Evolutionary conservation across 2,797 vertebrate genomes (phyloP), one percentile per base, ranked within the genome.

Genomic region (Helarctos malayanus): DNA sequence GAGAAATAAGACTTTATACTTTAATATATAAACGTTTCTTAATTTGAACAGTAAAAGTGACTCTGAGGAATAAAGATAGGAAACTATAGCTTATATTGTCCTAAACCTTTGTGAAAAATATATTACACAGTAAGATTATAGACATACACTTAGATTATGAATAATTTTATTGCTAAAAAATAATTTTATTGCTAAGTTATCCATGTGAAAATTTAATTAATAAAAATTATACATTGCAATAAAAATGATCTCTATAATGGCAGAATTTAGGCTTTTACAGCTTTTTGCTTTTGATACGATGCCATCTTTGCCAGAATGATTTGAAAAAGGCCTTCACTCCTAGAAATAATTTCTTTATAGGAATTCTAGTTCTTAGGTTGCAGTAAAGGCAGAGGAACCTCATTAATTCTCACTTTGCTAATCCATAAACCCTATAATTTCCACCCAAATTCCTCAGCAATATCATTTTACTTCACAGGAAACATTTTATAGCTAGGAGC

Each of bases 351-450:
- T 96, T 98, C 61, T 95, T 96, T 78, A 81, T 69, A 94, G 88
- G 90, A 94, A 95, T 95, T 94, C 85, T 29, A 95, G 95, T 80
- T 91, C 57, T 97, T 86, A 78, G 94, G 71, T n/a, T 91, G 57
- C 41, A 78, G 73, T 89, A 91, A 91, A 95, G 92, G 97, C 79
- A 97, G 94, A 65, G 75, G 94, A 97, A 95, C 94, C 82, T 96
- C 95, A 96, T 97, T 96, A 97, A 96, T 96, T 96, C 94, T 98
- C 95, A 97, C 96, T 97, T 96, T 97, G 88, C 94, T 97, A 97
- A 98, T 97, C 95, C 94, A 97, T 96, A 97, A 97, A 97, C 96
- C 75, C 94, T 94, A 38, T 96, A 91, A 98, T 97, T 98, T 97
- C 82, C 88, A 92, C 95, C 95, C 68, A 86, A 97, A 98, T 96